A percentile compares a stretch with the other conserved stretches of the same genome.
Evolutionary conservation across 2,888 invertebrate species (phyloP).

Genomic region (Papilio demoleus): DNA sequence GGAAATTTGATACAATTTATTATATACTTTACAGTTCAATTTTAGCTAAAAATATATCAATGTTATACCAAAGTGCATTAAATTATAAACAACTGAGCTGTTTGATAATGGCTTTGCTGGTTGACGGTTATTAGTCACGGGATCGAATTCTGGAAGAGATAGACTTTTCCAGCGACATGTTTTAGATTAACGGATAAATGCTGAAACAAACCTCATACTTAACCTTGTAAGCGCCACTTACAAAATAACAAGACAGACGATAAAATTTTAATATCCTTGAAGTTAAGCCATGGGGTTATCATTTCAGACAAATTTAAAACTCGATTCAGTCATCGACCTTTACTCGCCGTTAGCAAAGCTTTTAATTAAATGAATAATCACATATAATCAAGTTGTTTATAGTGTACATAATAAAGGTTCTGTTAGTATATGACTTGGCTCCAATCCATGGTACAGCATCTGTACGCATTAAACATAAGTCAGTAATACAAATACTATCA

Average conservation of each 20-base stretch:
- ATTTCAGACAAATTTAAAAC: no score
- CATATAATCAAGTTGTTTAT: no score
- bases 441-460: slow-evolving; percentile 34
- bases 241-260: no score
- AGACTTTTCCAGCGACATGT: neutral
- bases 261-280: no score
- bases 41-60: neutral
- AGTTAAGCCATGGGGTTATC: no score
- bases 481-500: slow-evolving; percentile 32
- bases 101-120: neutral
- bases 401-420: slow-evolving; percentile 4
- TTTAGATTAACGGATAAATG: no score
- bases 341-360: no score
- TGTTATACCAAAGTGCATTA: neutral
- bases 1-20: slow-evolving; percentile 13
- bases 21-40: slow-evolving; percentile 6
- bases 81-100: neutral
- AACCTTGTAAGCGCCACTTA: no score
- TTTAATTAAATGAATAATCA: neutral
- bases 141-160: neutral
- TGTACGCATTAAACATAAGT: slow-evolving; percentile 38
- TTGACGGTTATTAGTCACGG: neutral
- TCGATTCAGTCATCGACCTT: no score
- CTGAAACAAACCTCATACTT: no score
- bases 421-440: slow-evolving; percentile 33